Evolutionary conservation across 2,113 vertebrate genomes (phyloP), one percentile per base, ranked within the genome.

Genomic region (Nothoprocta perdicaria): DNA sequence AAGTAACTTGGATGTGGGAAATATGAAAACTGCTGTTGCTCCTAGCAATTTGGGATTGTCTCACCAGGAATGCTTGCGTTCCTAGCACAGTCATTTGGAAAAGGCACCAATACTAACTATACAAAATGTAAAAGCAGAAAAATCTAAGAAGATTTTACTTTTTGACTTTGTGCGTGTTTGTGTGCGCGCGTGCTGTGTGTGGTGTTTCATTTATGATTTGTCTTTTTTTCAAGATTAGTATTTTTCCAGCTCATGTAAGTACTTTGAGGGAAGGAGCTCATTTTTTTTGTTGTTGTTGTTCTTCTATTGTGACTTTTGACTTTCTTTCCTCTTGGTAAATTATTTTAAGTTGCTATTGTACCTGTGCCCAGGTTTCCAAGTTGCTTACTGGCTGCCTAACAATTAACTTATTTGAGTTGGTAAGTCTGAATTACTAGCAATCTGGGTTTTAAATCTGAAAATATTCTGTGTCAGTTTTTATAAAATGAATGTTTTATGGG

Each of bases 1-100:
- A 79, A 60, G 65, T 86, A 75, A 79, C 84, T 93, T 78, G 79
- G 73, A 10, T 62, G 24, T 55, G n/a, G 48, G 24, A 95, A 50
- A 43, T 75, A 53, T 53, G 80, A 66, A 86, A 86, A 12, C 50
- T 73, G 10, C 50, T 80, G 19, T 76, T 19, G 45, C 78, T 81
- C n/a, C 35, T 33, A 79, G 43, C 21, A 48, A 41, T 82, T 55
- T 72, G 38, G 61, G 26, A 63, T 27, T 27, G 52, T 27, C 52
- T 55, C 27, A 26, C 27, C 52, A 29, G 35, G 35, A 79, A 68
- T 52, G 38, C 41, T 55, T 90, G 78, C 73, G n/a, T 45, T 68
- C 35, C 78, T 73, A 35, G 53, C 50, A 14, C 0, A 1, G 63
- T 23, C 2, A 57, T 92, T 83, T 61, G 55, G 43, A 88, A 75